Base-by-base conservation (phyloP, 2,797 vertebrate species). In the Lagocephalus sceleratus region DNA sequence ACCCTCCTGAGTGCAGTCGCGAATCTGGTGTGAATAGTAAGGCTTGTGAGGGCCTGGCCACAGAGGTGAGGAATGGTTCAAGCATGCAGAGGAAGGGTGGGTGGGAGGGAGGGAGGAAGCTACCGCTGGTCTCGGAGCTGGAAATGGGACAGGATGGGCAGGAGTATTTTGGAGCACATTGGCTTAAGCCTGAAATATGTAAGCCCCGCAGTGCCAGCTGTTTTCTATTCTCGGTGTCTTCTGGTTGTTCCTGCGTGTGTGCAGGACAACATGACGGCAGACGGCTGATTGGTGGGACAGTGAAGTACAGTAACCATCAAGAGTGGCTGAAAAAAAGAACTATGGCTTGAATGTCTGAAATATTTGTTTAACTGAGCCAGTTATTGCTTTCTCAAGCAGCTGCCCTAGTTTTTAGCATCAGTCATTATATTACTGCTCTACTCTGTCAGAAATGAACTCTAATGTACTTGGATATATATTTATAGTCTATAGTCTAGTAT, bases 111-210 rank as follows among this genome's bases (percentile, higher is more conserved):
- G 48, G 16, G 5, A 25, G 46, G 65, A 63, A 19, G 66, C 60
- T 52, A 70, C 74, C 54, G 54, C 70, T 75, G 84, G 79, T 86
- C 61, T 76, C 25, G 16, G 79, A 65, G 73, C 66, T 76, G 74
- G 79, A 78, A 83, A 48, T 68, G 76, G 78, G 75, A 69, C 72
- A 68, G 78, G 74, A 80, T 78, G 77, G 79, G 71, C 66, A 75
- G 67, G 73, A 65, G 79, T 82, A 78, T 89, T 90, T 87, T 74
- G 73, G 82, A 87, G 76, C 75, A 58, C 12, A 66, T 73, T 79
- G 87, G 83, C 79, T 86, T 54, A 79, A 88, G 87, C 88, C 87
- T 87, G 82, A 89, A 89, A 84, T 89, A 91, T 90, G 86, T 83
- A 76, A 86, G 81, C 81, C 86, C 81, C 60, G 83, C 85, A 81